phyloP scores from a whole-genome alignment of 2,797 vertebrate species.

The Graptemys geographica region DNA sequence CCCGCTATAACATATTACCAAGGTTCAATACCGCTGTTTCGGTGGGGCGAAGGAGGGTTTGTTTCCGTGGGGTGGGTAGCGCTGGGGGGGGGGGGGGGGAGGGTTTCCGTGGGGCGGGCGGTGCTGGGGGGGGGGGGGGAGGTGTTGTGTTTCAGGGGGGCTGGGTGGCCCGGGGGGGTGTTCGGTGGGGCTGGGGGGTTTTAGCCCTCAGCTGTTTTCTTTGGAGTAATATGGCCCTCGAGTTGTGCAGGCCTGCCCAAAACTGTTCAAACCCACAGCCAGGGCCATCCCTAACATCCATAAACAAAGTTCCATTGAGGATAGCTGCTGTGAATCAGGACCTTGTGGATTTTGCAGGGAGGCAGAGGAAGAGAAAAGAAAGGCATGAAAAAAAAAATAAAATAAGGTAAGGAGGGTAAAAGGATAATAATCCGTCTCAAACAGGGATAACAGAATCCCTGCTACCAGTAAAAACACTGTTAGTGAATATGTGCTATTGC shows the following conservation, averaged over 20 bases:
- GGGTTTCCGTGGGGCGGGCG: too few relatives aligned
- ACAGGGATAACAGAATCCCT: background rate
- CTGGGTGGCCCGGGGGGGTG: too few relatives aligned
- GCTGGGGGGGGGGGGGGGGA: too few relatives aligned
- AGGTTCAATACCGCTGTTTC: too few relatives aligned
- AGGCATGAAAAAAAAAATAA: background rate
- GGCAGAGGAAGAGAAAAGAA: fast-evolving
- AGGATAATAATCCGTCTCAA: background rate
- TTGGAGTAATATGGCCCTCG: too few relatives aligned
- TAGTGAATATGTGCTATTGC: background rate
- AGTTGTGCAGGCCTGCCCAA: background rate
- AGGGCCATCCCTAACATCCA: background rate
- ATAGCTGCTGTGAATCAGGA: background rate
- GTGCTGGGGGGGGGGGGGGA: too few relatives aligned
- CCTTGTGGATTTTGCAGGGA: background rate
- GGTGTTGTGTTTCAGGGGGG: too few relatives aligned
- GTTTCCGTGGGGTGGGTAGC: too few relatives aligned
- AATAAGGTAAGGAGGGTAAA: background rate
- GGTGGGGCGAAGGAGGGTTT: too few relatives aligned
- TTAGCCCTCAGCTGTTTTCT: too few relatives aligned
- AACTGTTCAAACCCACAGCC: background rate
- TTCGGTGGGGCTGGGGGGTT: too few relatives aligned
- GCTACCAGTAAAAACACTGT: background rate
- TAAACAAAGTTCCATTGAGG: background rate
- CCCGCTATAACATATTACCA: too few relatives aligned